Evolutionary conservation across 2,888 invertebrate species (phyloP).

Genomic region (Zootermopsis nevadensis): DNA sequence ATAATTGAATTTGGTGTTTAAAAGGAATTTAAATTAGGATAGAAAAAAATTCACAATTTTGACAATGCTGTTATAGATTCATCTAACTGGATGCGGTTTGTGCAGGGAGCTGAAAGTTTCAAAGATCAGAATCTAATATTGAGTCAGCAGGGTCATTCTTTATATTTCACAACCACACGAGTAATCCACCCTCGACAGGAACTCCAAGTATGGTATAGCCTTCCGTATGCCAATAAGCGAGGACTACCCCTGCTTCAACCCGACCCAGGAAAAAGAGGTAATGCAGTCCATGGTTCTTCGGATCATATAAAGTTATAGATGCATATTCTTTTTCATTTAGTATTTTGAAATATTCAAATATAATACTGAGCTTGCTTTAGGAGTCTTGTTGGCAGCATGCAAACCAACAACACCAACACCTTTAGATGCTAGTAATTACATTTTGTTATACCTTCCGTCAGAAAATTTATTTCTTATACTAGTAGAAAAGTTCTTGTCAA

Average conservation of each 20-base stretch:
- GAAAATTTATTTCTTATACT: no score
- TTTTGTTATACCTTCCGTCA: no score
- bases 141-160: slow-evolving; percentile 68
- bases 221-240: slow-evolving; percentile 72
- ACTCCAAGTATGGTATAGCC: slow-evolving; percentile 77
- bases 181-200: slow-evolving; percentile 75
- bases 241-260: slow-evolving; percentile 66
- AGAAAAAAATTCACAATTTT: no score
- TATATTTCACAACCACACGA: slow-evolving; percentile 69
- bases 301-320: neutral
- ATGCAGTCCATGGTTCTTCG: neutral
- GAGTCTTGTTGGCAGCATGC: no score
- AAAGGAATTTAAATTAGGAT: no score
- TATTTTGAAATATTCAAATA: no score
- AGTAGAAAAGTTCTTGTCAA: no score
- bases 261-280: slow-evolving; percentile 46
- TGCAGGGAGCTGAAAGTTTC: slow-evolving; percentile 72
- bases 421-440: no score
- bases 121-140: slow-evolving; percentile 78
- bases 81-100: slow-evolving; percentile 87
- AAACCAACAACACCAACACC: no score
- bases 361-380: no score
- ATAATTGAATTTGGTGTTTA: no score
- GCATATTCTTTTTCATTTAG: no score
- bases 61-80: slow-evolving; percentile 63